Base-by-base conservation (phyloP, 1,140 invertebrate genomes). In the Adelges cooleyi region DNA sequence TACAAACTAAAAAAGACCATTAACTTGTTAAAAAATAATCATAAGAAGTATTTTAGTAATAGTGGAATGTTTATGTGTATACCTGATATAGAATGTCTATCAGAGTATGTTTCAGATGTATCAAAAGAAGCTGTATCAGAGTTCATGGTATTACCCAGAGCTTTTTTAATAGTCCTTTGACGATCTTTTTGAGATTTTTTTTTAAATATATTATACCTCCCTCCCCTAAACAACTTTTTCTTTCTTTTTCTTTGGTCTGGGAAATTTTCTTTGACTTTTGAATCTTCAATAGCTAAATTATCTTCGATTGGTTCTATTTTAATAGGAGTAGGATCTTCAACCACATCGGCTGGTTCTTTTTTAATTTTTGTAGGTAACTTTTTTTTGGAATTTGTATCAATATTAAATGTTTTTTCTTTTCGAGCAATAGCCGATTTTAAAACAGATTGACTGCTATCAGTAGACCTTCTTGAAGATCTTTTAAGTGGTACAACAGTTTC, bases 381-480 rank as follows among this genome's bases (percentile, higher is more conserved):
- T 51, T 65, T 56, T 15, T 50, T 66, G 29, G 25, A 52, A 11
- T 54, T 29, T 13, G 33, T 17, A 38, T 51, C 66, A 44, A 38
- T 68, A 67, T 68, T 69, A 44, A 74, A 72, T 17, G 73, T 73
- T 56, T 73, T 74, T 69, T 74, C 73, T 66, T 74, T 74, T n/a
- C 71, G 67, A 22, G 73, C 73, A 66, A 74, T 74, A 17, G 73
- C 73, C 69, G 67, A 72, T 27, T 74, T 72, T 13, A 74, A 67
- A n/a, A 74, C 71, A 27, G 72, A 73, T 44, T 73, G 71, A 18
- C 69, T 62, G 36, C 69, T 65, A 15, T 72, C 71, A 3, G 71
- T 72, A 40, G 70, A 69, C 20, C 72, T 69, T 29, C 73, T 68
- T 10, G 71, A 71, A 20, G 71, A 73, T 15, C 73, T 68, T 69